These are phyloP conservation scores for Toxonevra muliebris DNA, from an alignment of 2,888 invertebrate genomes.

Conservation along the genomic window DNA sequence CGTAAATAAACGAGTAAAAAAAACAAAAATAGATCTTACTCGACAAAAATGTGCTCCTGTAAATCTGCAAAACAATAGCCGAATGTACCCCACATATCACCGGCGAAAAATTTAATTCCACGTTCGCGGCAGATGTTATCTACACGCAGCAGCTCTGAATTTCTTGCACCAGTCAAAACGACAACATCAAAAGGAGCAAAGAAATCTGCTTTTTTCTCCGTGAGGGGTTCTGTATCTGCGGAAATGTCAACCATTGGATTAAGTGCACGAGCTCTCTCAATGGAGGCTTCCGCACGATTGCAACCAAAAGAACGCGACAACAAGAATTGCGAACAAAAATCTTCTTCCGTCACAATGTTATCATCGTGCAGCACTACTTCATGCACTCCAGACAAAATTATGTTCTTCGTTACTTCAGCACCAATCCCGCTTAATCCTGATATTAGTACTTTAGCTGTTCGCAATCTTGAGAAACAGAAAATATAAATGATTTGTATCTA, in stretches of 20 bases:
- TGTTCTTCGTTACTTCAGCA: constrained; percentile 96
- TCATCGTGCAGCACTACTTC: constrained; percentile 87
- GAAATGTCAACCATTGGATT: constrained; percentile 93
- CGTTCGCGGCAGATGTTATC: constrained; percentile 79
- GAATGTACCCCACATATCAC: constrained; percentile 92
- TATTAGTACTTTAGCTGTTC: constrained; percentile 85
- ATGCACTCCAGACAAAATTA: constrained; percentile 91
- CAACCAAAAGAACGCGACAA: constrained; percentile 77
- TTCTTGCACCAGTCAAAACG: constrained; percentile 79
- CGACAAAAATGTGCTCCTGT: constrained; percentile 80
- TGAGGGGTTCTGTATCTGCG: constrained; percentile 72
- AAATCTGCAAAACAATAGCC: constrained; percentile 93
- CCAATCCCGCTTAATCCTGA: constrained; percentile 91
- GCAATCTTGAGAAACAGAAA: constrained; percentile 69
- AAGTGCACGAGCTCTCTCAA: constrained; percentile 80
- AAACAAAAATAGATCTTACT: constrained; percentile 68
- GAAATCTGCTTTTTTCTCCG: constrained; percentile 75
- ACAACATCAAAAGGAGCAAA: constrained; percentile 85
- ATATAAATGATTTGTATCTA: background rate
- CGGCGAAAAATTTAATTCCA: constrained; percentile 85
- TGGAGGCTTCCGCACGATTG: constrained; percentile 87
- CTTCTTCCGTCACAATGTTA: constrained; percentile 74
- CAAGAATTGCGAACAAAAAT: constrained; percentile 86
- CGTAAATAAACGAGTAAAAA: background rate
- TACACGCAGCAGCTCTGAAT: constrained; percentile 76